These are phyloP conservation scores for Maccullochella peelii DNA, from an alignment of 2,113 vertebrate genomes.

Conservation along the genomic window DNA sequence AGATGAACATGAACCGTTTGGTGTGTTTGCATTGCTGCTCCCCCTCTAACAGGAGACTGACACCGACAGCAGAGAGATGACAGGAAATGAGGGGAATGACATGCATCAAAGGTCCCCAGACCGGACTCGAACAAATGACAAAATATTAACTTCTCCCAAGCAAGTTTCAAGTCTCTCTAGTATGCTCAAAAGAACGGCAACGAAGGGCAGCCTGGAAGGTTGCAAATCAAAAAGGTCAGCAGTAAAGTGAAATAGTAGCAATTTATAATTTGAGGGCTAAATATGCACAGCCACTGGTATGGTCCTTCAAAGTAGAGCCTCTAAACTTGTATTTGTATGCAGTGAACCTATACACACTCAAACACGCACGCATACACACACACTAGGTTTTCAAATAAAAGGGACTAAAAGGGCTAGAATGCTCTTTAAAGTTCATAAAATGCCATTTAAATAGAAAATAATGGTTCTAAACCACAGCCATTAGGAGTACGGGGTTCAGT, in stretches of 20 bases:
- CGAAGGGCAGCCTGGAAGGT: not conserved
- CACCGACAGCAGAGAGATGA: not conserved
- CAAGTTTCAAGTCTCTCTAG: not conserved
- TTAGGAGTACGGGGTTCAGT: not conserved
- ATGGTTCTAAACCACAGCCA: not conserved
- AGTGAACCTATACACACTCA: not conserved
- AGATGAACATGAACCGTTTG: not conserved
- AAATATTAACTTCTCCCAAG: too few relatives aligned
- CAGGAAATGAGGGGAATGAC: not conserved
- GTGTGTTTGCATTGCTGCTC: not conserved
- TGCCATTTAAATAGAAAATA: not conserved
- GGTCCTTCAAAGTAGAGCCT: not conserved
- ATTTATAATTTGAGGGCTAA: not conserved
- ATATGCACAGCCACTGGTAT: not conserved
- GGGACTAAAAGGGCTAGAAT: not conserved
- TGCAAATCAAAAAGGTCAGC: not conserved
- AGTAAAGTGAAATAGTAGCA: not conserved
- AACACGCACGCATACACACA: not conserved
- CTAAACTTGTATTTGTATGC: not conserved
- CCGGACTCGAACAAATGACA: not conserved
- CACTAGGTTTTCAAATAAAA: not conserved
- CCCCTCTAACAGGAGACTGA: not conserved
- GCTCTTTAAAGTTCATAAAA: constrained; percentile 16
- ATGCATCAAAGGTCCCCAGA: not conserved
- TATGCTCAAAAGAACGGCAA: not conserved